Base-by-base conservation (phyloP, 1,140 invertebrate species). In the Apocrypta bakeri region DNA sequence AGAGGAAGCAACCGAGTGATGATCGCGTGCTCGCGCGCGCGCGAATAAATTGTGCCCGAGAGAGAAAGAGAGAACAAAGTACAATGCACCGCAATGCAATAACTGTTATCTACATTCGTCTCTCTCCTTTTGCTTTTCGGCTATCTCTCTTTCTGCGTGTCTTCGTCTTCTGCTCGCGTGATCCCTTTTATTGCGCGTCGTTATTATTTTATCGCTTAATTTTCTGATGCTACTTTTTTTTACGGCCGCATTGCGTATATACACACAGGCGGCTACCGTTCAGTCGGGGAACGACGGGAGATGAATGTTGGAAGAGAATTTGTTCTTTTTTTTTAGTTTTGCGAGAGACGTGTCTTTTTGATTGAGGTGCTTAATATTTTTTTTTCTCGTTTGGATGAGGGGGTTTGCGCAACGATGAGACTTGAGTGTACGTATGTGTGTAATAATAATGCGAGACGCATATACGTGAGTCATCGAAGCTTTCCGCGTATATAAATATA, bases 1-100 rank as follows among this genome's bases (percentile, higher is more conserved):
- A 56, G 72, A 83, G 75, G 75, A 83, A 83, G 71, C 71, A 61
- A 77, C 25, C 68, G 77, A 73, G 69, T 72, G 82, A 83, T 83
- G 82, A 83, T 83, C 82, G 82, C 82, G 82, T 75, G 82, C 69
- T 27, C 82, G 82, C 82, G 76, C 73, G 82, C 76, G 37, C 69
- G 76, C 76, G 76, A 83, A 79, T 83, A 83, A 85, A 85, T 85
- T 78, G 84, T 84, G 74, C 74, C 31, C 77, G 25, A 64, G 25
- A 64, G 63, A 75, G 71, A 56, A 4, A n/a, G 48, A 56, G 48
- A 56, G 79, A 84, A 84, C 79, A 82, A 84, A 79, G 63, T 76
- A 83, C 40, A 79, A 83, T 80, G 69, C 71, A 82, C 77, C 81
- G 72, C 81, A 72, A 74, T 79, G 82, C 76, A 83, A 79, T 83